Percentiles rank a stretch among this genome's conserved stretches.
phyloP scores from a whole-genome alignment of 2,888 invertebrate species.

The Amphiduros pacificus region DNA sequence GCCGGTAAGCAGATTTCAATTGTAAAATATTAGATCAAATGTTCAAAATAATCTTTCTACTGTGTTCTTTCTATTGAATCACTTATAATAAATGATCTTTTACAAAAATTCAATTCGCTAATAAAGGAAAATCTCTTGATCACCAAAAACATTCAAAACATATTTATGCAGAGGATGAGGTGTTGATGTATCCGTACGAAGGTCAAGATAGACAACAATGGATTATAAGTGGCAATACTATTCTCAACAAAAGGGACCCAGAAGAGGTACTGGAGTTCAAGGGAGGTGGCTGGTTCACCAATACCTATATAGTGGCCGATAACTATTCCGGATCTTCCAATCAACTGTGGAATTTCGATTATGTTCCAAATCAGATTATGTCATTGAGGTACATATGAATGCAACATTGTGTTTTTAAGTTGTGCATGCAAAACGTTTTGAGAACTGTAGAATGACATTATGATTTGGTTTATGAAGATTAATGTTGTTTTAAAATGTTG shows the following conservation, averaged over 20 bases:
- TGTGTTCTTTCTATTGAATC: no score
- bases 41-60: no score
- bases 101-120: no score
- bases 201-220: constrained; percentile 6
- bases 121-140: no score
- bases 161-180: constrained; percentile 4
- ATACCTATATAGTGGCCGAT: neutral
- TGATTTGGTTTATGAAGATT: no score
- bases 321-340: neutral
- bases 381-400: constrained; percentile 1
- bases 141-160: neutral
- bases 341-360: constrained; percentile 17
- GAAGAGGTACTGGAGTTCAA: constrained; percentile 10
- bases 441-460: no score
- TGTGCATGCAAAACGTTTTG: no score
- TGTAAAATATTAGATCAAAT: no score
- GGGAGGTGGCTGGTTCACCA: neutral
- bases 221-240: constrained; percentile 1
- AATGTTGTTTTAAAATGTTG: no score
- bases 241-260: constrained; percentile 5
- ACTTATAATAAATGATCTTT: no score
- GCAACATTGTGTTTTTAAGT: no score
- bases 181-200: neutral
- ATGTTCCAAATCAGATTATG: constrained; percentile 4
- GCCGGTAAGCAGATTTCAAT: no score